phyloP scores from a whole-genome alignment of 2,888 invertebrate species.

The Chloromyia formosa region DNA sequence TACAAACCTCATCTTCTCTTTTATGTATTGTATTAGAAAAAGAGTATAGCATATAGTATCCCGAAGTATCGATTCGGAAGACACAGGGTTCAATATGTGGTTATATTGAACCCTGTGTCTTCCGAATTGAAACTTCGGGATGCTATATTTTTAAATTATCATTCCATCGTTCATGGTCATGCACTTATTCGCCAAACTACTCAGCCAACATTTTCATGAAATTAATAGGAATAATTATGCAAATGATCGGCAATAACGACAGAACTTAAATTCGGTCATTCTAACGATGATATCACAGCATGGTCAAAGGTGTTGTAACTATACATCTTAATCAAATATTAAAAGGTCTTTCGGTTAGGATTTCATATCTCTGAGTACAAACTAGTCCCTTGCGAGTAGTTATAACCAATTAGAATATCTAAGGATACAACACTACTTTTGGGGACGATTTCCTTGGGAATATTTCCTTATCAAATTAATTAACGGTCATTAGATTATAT shows the following conservation, averaged over 20 bases:
- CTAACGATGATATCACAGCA: background rate
- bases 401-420: constrained; percentile 24
- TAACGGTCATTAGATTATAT: constrained; percentile 29
- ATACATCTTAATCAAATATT: constrained; percentile 31
- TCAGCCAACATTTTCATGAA: too few species aligned
- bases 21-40: too few species aligned
- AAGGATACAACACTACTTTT: constrained; percentile 19
- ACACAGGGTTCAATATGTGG: too few species aligned
- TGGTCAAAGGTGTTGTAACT: constrained; percentile 15
- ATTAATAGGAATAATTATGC: constrained; percentile 12
- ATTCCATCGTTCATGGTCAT: too few species aligned
- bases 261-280: background rate
- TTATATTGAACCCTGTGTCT: too few species aligned
- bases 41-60: too few species aligned
- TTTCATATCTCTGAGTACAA: background rate
- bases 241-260: constrained; percentile 18
- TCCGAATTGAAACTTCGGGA: too few species aligned
- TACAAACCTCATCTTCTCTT: too few species aligned
- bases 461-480: constrained; percentile 37
- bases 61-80: too few species aligned
- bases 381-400: constrained; percentile 18
- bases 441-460: constrained; percentile 21
- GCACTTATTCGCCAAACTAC: too few species aligned
- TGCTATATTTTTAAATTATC: too few species aligned
- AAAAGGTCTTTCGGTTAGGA: constrained; percentile 2